Base-by-base conservation (phyloP, 2,797 vertebrate species). In the Myotis findleyi region DNA sequence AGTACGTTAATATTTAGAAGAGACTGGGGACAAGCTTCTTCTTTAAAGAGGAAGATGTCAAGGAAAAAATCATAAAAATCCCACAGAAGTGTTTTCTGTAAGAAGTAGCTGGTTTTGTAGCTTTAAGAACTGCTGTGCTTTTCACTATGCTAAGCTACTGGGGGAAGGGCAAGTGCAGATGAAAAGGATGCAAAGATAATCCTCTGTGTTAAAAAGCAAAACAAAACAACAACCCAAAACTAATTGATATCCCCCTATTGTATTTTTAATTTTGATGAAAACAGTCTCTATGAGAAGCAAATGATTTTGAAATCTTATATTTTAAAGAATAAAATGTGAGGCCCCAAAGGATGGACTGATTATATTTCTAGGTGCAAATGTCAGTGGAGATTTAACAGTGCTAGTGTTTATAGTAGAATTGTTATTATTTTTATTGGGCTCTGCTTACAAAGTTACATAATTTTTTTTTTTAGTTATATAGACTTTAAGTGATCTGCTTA, bases 401-500 rank as follows among this genome's bases (percentile, higher is more conserved):
- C 16, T 59, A 49, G 18, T 38, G 64, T 49, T 91, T 92, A 89
- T 92, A 77, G 27, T 89, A 91, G 75, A 64, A 36, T 8, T 90
- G 4, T 36, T 69, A 84, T 69, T 85, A 84, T 69, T 85, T 93
- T 93, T 81, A 77, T 89, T 89, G 84, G 82, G 47, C 18, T 82
- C 16, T 71, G 44, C 55, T 82, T 87, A 83, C 11, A 94, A 95
- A 69, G 53, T 81, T 83, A 84, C 17, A n/a, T 5, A n/a, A 51
- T 71, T 77, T 80, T 91, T 68, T 73, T 68, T 86, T 36, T 77
- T 76, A 77, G 62, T 66, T 83, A 53, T 4, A 23, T 14, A 84
- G 62, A 79, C 49, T 90, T 93, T 82, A 96, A 88, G 57, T 53
- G 51, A 51, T 90, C n/a, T 89, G 36, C 23, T 92, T 92, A 76